Evolutionary conservation across 1,140 invertebrate genomes (phyloP).

Genomic region (Drosophila micromelanica): DNA sequence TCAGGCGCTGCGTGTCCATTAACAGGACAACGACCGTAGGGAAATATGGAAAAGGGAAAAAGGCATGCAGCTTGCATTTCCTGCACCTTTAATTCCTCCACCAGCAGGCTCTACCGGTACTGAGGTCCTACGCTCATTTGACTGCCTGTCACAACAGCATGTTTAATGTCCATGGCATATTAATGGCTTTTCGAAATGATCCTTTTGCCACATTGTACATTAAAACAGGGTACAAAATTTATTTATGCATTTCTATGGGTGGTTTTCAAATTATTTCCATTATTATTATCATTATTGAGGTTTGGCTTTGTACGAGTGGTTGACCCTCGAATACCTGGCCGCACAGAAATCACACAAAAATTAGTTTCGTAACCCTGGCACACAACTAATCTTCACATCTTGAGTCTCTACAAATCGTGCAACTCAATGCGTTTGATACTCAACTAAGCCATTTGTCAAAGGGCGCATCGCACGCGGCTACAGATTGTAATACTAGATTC

Average conservation of each 20-base stretch:
- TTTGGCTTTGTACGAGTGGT: conserved; percentile 34
- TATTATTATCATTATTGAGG: conserved; percentile 49
- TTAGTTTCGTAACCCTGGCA: conserved; percentile 51
- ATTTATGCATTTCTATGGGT: conserved; percentile 55
- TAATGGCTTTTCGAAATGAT: conserved; percentile 81
- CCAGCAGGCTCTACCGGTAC: conserved; percentile 15
- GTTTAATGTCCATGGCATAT: conserved; percentile 67
- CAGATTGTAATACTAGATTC: conserved; percentile 66
- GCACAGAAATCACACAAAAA: conserved; percentile 40
- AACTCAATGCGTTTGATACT: conserved; percentile 40
- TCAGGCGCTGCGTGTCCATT: conserved; percentile 41
- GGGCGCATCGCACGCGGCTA: conserved; percentile 25
- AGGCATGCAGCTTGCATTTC: conserved; percentile 67
- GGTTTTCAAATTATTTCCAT: conserved; percentile 30
- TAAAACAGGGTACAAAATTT: conserved; percentile 42
- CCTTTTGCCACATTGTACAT: conserved; percentile 74
- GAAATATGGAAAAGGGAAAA: neutral
- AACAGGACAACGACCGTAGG: conserved; percentile 16
- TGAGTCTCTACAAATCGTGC: conserved; percentile 20
- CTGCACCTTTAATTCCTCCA: conserved; percentile 44
- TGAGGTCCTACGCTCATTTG: conserved; percentile 57
- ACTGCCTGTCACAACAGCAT: conserved; percentile 77
- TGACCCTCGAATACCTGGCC: conserved; percentile 19
- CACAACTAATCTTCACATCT: conserved; percentile 65
- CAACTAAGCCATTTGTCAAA: conserved; percentile 60